Evolutionary conservation across 1,140 invertebrate genomes (phyloP), one percentile per base, ranked within the genome.

Genomic region (Liolophura sinensis): DNA sequence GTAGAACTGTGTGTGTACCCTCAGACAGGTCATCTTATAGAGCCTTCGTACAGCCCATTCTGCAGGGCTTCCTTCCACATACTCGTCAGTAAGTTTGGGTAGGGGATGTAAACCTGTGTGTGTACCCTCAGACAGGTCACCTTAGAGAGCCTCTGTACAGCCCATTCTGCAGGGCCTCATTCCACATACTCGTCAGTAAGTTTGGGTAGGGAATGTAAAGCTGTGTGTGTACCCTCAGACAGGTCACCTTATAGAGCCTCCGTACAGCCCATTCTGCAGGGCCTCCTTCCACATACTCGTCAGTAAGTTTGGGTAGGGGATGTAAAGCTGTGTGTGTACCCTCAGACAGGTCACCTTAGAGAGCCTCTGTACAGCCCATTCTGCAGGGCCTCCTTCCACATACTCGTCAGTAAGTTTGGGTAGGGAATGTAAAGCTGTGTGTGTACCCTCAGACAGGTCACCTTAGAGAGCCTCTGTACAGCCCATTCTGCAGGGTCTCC

Each of bases 211-310:
- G 14, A 40, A 65, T 4, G 48, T 75, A 50, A 60, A 70, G 20
- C 27, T 75, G 54, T 25, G 54, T 5, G 49, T 22, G 14, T 78
- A 77, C 58, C 67, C 69, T 47, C 68, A 65, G 11, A 74, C 73
- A 20, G 77, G 77, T 1, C 77, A 78, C 62, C 54, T 76, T n/a
- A 64, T 78, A 64, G 75, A 78, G 47, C 75, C 77, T 40, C 74
- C 75, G 0, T 73, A 74, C 62, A 49, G 65, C 4, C 75, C 75
- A 1, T 51, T 70, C 16, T 70, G 66, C 24, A 46, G 52, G 7
- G 24, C 51, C 0, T 60, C 60, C 47, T 58, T 52, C 60, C 51
- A 49, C 61, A 48, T 27, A 58, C 15, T 69, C 56, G 20, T 55
- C 62, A 16, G 68, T 65, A 14, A 48, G n/a, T 6, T 72, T 61